A percentile compares a stretch with the other conserved stretches of the same genome.
These are phyloP conservation scores for Leucoma salicis DNA, from an alignment of 2,888 invertebrate genomes.

Conservation along the genomic window DNA sequence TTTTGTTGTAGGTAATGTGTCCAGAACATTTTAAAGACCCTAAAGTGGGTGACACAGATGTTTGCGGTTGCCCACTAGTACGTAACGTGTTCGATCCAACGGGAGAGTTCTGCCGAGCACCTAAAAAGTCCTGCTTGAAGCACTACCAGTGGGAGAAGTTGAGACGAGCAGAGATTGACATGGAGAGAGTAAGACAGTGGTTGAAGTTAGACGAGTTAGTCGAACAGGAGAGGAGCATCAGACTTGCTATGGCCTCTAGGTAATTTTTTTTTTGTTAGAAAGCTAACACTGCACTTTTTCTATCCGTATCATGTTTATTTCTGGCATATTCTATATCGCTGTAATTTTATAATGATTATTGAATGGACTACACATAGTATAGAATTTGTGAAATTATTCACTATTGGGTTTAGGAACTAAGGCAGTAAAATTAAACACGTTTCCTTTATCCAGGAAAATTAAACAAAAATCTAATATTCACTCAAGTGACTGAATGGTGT, in stretches of 20 bases:
- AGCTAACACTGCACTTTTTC: no score
- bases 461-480: no score
- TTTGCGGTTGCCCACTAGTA: slow-evolving; percentile 96
- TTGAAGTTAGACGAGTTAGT: slow-evolving; percentile 95
- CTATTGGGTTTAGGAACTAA: no score
- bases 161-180: slow-evolving; percentile 95
- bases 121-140: slow-evolving; percentile 94
- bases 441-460: no score
- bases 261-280: no score
- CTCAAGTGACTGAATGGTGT: no score
- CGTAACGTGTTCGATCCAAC: slow-evolving; percentile 91
- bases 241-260: slow-evolving; percentile 85
- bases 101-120: slow-evolving; percentile 92
- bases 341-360: no score
- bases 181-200: slow-evolving; percentile 96
- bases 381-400: no score
- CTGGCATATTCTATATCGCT: no score
- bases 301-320: no score
- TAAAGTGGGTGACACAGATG: slow-evolving; percentile 92
- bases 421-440: no score
- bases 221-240: slow-evolving; percentile 95
- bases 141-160: slow-evolving; percentile 99
- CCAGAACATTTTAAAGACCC: slow-evolving; percentile 98
- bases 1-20: slow-evolving; percentile 94
- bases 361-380: no score